These are phyloP conservation scores for Hydractinia echinata DNA, from an alignment of 30 jellyfish, hydroid and myxozoan genomes.

Conservation along the genomic window DNA sequence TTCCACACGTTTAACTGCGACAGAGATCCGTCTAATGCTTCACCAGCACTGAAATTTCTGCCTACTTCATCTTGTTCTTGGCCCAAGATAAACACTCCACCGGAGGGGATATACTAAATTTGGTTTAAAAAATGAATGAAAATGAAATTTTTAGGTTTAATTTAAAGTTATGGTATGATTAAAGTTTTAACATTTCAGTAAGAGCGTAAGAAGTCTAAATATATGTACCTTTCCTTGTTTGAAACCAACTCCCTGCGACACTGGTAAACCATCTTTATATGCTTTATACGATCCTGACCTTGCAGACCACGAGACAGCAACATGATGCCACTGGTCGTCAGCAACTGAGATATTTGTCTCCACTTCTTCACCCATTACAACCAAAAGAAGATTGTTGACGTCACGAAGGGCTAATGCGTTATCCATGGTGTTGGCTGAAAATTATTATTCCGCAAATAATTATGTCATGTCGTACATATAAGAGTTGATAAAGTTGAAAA, in stretches of 20 bases:
- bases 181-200: background rate
- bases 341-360: conserved; percentile 71
- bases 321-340: conserved; percentile 98
- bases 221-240: conserved; percentile 77
- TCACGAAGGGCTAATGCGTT: conserved; percentile 90
- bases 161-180: background rate
- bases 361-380: conserved; percentile 77
- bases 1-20: conserved; percentile 80
- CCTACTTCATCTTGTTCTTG: conserved; percentile 99
- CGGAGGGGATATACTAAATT: conserved; percentile 48
- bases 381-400: conserved; percentile 55
- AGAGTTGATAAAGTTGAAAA: background rate
- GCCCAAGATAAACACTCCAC: conserved; percentile 81
- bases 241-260: conserved; percentile 47
- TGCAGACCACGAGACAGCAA: conserved; percentile 94
- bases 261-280: conserved; percentile 79
- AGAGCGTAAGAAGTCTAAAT: background rate
- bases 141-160: background rate
- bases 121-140: background rate
- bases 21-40: conserved; percentile 82
- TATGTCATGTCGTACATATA: background rate
- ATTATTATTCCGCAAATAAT: background rate
- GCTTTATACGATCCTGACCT: conserved; percentile 60
- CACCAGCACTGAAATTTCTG: conserved; percentile 90
- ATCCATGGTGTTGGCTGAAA: conserved; percentile 39